These are phyloP conservation scores for Nilaparvata lugens DNA, from an alignment of 1,140 invertebrate species.

Conservation along the genomic window DNA sequence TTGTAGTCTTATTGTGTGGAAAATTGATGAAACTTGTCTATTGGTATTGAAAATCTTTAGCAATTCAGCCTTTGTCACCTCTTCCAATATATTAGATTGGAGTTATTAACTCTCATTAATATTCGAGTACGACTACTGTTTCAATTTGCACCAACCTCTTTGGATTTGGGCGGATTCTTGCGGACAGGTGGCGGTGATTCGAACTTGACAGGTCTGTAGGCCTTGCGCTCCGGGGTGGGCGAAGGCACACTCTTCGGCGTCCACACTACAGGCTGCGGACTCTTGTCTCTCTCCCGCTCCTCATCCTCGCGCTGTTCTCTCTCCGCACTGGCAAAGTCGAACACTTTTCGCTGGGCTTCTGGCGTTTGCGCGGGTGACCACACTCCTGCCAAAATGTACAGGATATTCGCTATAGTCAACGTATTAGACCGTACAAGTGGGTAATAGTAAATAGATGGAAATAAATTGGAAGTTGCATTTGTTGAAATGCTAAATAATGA, in stretches of 20 bases:
- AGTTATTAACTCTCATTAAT: too few species aligned
- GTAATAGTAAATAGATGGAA: too few species aligned
- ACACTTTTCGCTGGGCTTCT: constrained; percentile 22
- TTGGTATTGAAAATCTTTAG: too few species aligned
- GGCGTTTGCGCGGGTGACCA: constrained; percentile 37
- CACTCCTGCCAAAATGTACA: constrained; percentile 31
- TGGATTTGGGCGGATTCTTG: constrained; percentile 13
- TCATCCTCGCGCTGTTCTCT: constrained; percentile 12
- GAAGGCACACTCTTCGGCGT: constrained; percentile 57
- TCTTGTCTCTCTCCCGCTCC: constrained; percentile 10
- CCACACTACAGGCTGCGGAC: constrained; percentile 57
- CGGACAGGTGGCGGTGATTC: constrained; percentile 56
- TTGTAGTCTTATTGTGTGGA: too few species aligned
- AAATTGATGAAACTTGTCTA: too few species aligned
- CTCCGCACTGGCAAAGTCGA: constrained; percentile 15
- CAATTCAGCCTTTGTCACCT: too few species aligned
- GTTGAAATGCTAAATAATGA: too few species aligned
- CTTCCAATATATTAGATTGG: too few species aligned
- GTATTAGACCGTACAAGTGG: too few species aligned
- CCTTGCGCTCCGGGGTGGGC: constrained; percentile 50
- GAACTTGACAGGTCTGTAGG: constrained; percentile 65
- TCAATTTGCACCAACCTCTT: too few species aligned
- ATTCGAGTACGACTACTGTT: too few species aligned
- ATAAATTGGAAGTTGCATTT: too few species aligned
- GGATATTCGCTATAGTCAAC: neutral